Evolutionary conservation across 2,113 vertebrate species (phyloP), one percentile per base, ranked within the genome.

Genomic region (Catharus bicknelli): DNA sequence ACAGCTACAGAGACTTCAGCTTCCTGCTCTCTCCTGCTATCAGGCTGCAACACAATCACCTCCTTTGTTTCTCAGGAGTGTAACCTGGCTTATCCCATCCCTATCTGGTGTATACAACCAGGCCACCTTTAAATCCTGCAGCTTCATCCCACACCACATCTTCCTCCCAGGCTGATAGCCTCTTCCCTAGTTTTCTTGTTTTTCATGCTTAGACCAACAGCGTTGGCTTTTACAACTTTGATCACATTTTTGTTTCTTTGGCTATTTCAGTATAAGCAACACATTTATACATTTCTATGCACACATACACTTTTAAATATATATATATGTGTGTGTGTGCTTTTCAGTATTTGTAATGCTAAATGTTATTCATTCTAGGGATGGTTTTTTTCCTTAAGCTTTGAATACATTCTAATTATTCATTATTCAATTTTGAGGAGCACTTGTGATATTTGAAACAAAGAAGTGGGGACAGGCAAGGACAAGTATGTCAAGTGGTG

Each of bases 1-100:
- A 32, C 67, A 51, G 75, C 38, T 47, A 50, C 91, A 89, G 90
- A 92, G 61, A 34, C 57, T 57, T 72, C 5, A 14, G 48, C 61
- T 96, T 95, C 95, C 82, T 90, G 74, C 53, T 70, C 54, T 82
- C 43, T 78, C 48, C 62, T 81, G 61, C 83, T 94, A 84, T 91
- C 63, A 4, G 86, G 48, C 51, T 7, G 3, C 43, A 83, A 90
- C 68, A 96, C 80, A 90, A 45, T 59, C 0, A 0, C 25, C 54
- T 80, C n/a, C 78, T 90, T 83, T 90, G 87, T 94, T 87, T 80
- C 58, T 62, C 58, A 50, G 38, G 38, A 87, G 78, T 5, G 3
- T 32, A 94, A 94, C 40, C 29, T 94, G 63, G 16, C 32, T 82
- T 85, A 73, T 58, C 70, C 0, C 0, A 70, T 21, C 29, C 1